Evolutionary conservation across 2,888 invertebrate species (phyloP).

Genomic region (Taphrorychus bicolor): DNA sequence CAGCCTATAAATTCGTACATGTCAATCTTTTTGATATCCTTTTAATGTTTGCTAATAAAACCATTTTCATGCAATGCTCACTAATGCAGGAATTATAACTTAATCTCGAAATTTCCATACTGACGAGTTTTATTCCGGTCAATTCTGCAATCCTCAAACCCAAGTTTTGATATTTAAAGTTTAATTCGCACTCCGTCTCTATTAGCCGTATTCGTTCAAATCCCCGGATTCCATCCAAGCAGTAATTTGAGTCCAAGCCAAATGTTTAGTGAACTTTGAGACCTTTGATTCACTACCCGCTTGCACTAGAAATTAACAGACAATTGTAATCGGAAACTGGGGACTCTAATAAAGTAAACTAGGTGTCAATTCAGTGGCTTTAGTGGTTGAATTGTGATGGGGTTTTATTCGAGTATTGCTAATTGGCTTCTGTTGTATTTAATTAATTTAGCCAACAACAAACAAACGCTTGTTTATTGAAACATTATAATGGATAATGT

Average conservation of each 20-base stretch:
- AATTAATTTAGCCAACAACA: neutral
- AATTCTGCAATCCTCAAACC: slow-evolving; percentile 5
- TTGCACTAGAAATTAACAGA: slow-evolving; percentile 27
- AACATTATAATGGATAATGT: neutral
- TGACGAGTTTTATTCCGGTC: slow-evolving; percentile 4
- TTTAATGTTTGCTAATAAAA: too few relatives aligned
- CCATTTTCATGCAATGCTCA: too few relatives aligned
- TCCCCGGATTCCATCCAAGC: slow-evolving; percentile 11
- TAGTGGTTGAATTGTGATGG: neutral
- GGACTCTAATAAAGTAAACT: slow-evolving; percentile 22
- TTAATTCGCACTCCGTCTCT: slow-evolving; percentile 10
- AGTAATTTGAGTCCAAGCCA: slow-evolving; percentile 22
- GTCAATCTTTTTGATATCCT: too few relatives aligned
- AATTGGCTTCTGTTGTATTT: neutral
- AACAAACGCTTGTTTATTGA: neutral
- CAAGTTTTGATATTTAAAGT: slow-evolving; percentile 10
- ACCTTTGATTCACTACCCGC: slow-evolving; percentile 13
- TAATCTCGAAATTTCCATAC: neutral
- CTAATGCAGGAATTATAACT: neutral
- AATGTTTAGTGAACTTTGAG: slow-evolving; percentile 19
- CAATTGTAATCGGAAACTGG: slow-evolving; percentile 21
- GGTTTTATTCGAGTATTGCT: slow-evolving; percentile 7
- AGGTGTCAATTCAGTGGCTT: slow-evolving; percentile 17
- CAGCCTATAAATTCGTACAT: too few relatives aligned
- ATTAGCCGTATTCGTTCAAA: slow-evolving; percentile 24